A percentile compares a stretch with the other conserved stretches of the same genome.
Evolutionary conservation across 2,797 vertebrate genomes (phyloP).

Genomic region (Synaphobranchus kaupii): DNA sequence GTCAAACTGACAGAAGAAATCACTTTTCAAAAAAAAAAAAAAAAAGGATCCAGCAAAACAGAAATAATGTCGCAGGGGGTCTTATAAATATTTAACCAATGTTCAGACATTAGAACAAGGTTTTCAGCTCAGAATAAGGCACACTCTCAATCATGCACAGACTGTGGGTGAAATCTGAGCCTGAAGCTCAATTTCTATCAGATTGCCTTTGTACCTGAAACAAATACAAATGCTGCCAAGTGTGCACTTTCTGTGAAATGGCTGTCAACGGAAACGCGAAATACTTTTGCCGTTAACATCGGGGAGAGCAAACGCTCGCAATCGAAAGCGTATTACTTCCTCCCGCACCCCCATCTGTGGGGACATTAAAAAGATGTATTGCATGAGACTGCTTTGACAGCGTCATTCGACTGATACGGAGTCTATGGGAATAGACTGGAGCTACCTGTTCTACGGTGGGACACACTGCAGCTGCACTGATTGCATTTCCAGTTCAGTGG

Average conservation of each 20-base stretch:
- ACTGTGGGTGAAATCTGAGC: not conserved
- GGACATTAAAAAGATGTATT: not conserved
- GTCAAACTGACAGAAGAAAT: no score
- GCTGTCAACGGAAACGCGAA: not conserved
- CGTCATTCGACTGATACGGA: not conserved
- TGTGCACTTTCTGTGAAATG: not conserved
- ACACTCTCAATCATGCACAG: not conserved
- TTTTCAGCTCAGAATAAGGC: not conserved
- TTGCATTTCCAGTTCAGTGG: not conserved
- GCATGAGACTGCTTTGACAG: not conserved
- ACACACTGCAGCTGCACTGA: not conserved
- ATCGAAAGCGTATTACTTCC: not conserved
- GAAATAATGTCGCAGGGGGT: not conserved
- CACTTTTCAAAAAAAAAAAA: not conserved
- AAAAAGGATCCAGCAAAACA: not conserved
- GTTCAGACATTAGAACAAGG: not conserved
- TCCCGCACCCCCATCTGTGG: not conserved
- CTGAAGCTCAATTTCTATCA: not conserved
- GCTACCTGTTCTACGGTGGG: not conserved
- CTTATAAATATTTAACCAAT: not conserved
- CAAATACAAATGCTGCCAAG: not conserved
- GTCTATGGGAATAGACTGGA: not conserved
- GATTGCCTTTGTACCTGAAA: not conserved
- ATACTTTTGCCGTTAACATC: not conserved
- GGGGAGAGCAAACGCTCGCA: not conserved